These are phyloP conservation scores for Drosophila macrospina DNA, from an alignment of 2,888 invertebrate species.

Conservation along the genomic window DNA sequence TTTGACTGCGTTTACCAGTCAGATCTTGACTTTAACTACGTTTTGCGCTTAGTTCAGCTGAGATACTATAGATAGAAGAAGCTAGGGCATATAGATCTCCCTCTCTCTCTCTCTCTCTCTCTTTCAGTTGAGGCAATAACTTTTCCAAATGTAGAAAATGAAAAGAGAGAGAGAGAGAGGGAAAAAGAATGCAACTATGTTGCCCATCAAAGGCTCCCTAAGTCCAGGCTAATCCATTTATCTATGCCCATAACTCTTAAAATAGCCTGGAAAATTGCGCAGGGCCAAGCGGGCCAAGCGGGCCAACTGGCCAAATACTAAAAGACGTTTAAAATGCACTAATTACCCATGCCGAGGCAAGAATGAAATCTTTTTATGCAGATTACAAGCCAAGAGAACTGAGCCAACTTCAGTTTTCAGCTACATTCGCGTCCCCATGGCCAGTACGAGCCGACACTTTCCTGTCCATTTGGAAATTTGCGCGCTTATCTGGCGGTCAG, in stretches of 20 bases:
- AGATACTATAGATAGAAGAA: constrained; percentile 20
- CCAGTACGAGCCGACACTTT: constrained; percentile 61
- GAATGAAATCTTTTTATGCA: constrained; percentile 70
- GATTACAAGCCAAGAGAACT: constrained; percentile 56
- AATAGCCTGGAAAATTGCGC: constrained; percentile 78
- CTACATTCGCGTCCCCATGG: not conserved
- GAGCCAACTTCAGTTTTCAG: constrained; percentile 6
- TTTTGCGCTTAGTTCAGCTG: constrained; percentile 72
- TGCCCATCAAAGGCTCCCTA: constrained; percentile 60
- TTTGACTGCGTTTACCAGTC: constrained; percentile 82
- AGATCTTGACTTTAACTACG: constrained; percentile 82
- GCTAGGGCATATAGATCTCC: constrained; percentile 8
- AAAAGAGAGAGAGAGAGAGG: constrained; percentile 45
- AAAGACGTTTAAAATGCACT: constrained; percentile 82
- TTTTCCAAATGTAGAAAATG: constrained; percentile 51
- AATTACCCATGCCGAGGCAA: constrained; percentile 74
- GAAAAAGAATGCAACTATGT: constrained; percentile 68
- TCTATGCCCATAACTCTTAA: constrained; percentile 83
- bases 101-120: not conserved
- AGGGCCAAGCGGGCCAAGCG: constrained; percentile 35
- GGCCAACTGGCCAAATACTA: constrained; percentile 72
- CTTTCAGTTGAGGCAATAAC: constrained; percentile 36
- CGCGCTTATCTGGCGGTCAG: constrained; percentile 76
- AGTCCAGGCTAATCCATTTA: constrained; percentile 77
- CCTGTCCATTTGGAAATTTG: constrained; percentile 79